phyloP scores from a whole-genome alignment of 2,113 vertebrate genomes.

The Bothrops jararaca region DNA sequence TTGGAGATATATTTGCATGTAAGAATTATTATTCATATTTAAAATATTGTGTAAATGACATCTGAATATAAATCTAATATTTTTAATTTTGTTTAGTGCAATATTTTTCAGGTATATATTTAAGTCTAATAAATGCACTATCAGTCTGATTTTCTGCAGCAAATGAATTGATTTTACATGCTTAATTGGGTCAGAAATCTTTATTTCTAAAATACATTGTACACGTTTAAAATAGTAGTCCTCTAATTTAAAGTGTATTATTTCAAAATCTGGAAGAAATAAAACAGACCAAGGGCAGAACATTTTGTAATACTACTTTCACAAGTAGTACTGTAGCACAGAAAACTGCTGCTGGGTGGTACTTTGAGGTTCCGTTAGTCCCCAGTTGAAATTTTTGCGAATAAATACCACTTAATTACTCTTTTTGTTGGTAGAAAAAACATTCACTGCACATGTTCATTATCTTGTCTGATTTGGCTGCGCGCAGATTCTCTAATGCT shows the following conservation, averaged over 20 bases:
- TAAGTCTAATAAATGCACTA: conserved; percentile 6
- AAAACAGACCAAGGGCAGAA: neutral
- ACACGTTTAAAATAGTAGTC: neutral
- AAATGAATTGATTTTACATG: neutral
- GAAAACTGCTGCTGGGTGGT: too few relatives aligned
- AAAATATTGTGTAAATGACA: neutral
- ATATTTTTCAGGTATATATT: conserved; percentile 16
- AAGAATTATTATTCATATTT: neutral
- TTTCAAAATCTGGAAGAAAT: neutral
- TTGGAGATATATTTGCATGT: neutral
- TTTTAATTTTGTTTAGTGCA: conserved; percentile 15
- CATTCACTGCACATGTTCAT: neutral
- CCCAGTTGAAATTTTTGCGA: neutral
- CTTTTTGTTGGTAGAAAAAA: neutral
- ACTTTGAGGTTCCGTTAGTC: too few relatives aligned
- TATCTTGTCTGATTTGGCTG: neutral
- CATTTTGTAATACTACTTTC: neutral
- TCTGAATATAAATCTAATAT: conserved; percentile 1
- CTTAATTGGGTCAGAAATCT: neutral
- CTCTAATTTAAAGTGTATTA: neutral
- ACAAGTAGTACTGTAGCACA: neutral
- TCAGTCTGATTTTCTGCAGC: neutral
- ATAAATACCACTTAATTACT: neutral
- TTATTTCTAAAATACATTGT: neutral
- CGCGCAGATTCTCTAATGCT: neutral